Evolutionary conservation across 1,140 invertebrate genomes (phyloP).

Genomic region (Spodoptera frugiperda): DNA sequence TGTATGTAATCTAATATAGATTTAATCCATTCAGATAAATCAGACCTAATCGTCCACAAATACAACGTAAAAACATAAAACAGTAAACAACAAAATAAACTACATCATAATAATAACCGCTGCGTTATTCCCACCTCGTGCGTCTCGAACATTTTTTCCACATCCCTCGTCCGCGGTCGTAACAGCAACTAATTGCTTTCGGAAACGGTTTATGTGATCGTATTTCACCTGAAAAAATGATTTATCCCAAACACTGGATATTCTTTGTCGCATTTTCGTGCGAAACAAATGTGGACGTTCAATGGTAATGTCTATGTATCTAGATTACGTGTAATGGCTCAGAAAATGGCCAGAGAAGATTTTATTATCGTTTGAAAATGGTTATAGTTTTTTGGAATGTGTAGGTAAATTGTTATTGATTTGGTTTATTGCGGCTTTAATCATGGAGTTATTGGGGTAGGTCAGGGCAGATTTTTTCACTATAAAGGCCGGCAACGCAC

Average conservation of each 20-base stretch:
- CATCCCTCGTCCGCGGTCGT: conserved; percentile 73
- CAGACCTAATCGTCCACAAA: no score
- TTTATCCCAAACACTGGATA: conserved; percentile 69
- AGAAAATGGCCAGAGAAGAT: no score
- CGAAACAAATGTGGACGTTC: conserved; percentile 52
- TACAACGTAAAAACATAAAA: background rate
- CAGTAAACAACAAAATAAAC: background rate
- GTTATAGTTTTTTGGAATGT: no score
- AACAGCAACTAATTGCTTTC: conserved; percentile 83
- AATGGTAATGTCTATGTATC: conserved; percentile 31
- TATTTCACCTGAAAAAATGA: conserved; percentile 84
- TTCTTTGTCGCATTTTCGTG: conserved; percentile 69
- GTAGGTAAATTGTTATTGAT: no score
- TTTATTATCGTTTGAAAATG: no score
- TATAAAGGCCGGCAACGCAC: no score
- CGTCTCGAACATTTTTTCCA: conserved; percentile 63
- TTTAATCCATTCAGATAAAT: no score
- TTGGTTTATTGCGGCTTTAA: no score
- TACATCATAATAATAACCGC: background rate
- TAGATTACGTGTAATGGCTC: no score
- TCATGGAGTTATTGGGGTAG: no score
- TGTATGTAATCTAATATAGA: no score
- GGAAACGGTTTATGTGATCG: conserved; percentile 83
- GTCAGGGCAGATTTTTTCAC: no score
- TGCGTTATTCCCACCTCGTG: conserved; percentile 53